Conservation (phyloP, 2,888 invertebrate species). For the Tortrix viridana region DNA sequence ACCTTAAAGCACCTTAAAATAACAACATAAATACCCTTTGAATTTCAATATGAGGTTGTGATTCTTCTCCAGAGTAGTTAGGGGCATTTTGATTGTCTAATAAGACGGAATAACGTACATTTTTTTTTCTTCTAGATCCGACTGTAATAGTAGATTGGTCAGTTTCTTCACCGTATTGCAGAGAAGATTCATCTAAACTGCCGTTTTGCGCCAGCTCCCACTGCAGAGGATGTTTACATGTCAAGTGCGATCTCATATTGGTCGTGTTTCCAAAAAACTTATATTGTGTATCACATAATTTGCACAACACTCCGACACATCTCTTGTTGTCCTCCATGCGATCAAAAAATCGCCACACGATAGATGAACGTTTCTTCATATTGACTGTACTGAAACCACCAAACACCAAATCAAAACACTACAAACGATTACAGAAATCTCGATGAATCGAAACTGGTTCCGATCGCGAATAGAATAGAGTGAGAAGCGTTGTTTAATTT, state of each 20-base stretch:
- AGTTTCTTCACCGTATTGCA: constrained; percentile 44
- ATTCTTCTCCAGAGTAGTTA: constrained; percentile 50
- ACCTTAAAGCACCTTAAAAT: constrained; percentile 55
- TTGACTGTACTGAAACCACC: too few relatives aligned
- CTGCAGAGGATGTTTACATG: constrained; percentile 76
- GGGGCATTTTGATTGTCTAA: constrained; percentile 58
- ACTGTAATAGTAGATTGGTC: constrained; percentile 21
- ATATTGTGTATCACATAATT: constrained; percentile 76
- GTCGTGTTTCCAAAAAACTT: constrained; percentile 80
- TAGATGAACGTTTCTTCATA: constrained; percentile 76
- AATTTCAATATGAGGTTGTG: constrained; percentile 70
- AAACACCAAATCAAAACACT: constrained; percentile 12
- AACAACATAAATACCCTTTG: constrained; percentile 66
- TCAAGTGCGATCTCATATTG: constrained; percentile 71
- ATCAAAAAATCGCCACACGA: constrained; percentile 78
- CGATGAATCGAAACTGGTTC: constrained; percentile 63
- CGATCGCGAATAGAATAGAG: constrained; percentile 53
- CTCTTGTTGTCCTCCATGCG: constrained; percentile 65
- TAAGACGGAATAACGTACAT: constrained; percentile 75
- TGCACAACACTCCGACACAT: constrained; percentile 73
- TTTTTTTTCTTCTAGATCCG: constrained; percentile 47
- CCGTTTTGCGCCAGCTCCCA: constrained; percentile 75
- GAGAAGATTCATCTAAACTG: constrained; percentile 60
- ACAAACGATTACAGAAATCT: constrained; percentile 58
- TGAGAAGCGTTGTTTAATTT: too few relatives aligned